Base-by-base conservation (phyloP, 2,113 vertebrate species). In the Psittacara wagleri region DNA sequence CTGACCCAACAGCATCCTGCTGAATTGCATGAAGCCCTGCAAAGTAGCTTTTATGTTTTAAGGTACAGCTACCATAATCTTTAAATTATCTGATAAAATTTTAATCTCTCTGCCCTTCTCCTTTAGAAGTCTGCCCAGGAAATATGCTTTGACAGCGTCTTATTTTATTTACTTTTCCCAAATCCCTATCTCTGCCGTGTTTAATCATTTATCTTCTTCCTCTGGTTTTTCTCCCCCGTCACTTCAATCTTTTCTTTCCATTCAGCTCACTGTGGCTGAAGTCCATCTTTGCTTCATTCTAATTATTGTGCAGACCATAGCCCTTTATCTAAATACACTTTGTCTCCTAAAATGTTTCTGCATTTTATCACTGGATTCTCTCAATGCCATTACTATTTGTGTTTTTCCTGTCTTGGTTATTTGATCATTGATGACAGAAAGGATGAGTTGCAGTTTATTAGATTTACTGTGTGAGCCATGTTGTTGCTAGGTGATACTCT, bases 401-500 rank as follows among this genome's bases (percentile, higher is more conserved):
- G 66, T 44, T 90, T 97, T 89, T 83, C 62, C 39, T 91, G 63
- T 85, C 90, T 95, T 94, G 90, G 97, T 97, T 97, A 96, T 92
- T 95, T 96, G 78, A 94, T 97, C 92, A 79, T 15, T 69, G 22
- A 62, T 90, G 94, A 95, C 79, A 94, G 89, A 84, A 96, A 92
- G 54, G 64, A 93, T 89, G 94, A 96, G 57, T 43, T 17, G 2
- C 54, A 72, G n/a, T 97, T 95, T 96, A 93, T 97, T 96, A 96
- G 62, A 92, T 96, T 94, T 94, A 31, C 82, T 81, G 46, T 51
- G 64, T 70, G 70, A 76, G 43, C 84, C 67, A 69, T 75, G 14
- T 44, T 95, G 95, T 97, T 97, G 89, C 97, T 96, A 96, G 94
- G 96, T 92, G 91, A 97, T 88, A 93, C 25, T 75, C 84, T 48